These are phyloP conservation scores for Synergus japonicus DNA, from an alignment of 2,888 invertebrate genomes.

Conservation along the genomic window DNA sequence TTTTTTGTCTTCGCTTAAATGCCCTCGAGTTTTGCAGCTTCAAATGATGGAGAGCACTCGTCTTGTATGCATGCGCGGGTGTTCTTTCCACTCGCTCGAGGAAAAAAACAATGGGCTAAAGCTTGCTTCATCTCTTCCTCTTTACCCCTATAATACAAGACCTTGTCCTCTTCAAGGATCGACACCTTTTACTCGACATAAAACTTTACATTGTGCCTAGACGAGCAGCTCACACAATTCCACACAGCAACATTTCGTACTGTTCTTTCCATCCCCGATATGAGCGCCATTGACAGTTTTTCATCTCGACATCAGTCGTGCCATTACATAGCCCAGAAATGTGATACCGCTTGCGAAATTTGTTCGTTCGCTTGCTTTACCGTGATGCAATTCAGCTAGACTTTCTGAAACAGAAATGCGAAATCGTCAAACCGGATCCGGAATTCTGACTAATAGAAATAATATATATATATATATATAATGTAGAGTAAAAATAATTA, in stretches of 20 bases:
- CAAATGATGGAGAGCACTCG: background rate
- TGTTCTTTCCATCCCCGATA: background rate
- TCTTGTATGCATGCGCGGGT: background rate
- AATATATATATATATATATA: background rate
- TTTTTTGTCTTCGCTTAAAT: background rate
- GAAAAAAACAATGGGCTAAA: background rate
- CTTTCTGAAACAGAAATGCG: slow-evolving; percentile 78
- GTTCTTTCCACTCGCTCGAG: background rate
- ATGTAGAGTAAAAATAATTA: background rate
- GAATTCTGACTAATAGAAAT: background rate
- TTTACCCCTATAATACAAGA: background rate
- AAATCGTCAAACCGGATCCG: slow-evolving; percentile 58
- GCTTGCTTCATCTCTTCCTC: background rate
- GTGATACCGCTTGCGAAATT: slow-evolving; percentile 54
- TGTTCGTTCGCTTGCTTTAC: slow-evolving; percentile 64
- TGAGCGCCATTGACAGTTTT: slow-evolving; percentile 58
- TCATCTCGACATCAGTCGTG: slow-evolving; percentile 72
- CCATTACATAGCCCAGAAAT: slow-evolving; percentile 60
- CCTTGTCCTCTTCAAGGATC: background rate
- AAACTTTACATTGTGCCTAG: background rate
- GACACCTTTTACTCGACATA: background rate
- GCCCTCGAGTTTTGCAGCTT: background rate
- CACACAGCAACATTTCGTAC: background rate
- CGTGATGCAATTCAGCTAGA: slow-evolving; percentile 81
- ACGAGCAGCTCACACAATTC: background rate